These are phyloP conservation scores for Netelia melanura DNA, from an alignment of 2,888 invertebrate species.

Conservation along the genomic window DNA sequence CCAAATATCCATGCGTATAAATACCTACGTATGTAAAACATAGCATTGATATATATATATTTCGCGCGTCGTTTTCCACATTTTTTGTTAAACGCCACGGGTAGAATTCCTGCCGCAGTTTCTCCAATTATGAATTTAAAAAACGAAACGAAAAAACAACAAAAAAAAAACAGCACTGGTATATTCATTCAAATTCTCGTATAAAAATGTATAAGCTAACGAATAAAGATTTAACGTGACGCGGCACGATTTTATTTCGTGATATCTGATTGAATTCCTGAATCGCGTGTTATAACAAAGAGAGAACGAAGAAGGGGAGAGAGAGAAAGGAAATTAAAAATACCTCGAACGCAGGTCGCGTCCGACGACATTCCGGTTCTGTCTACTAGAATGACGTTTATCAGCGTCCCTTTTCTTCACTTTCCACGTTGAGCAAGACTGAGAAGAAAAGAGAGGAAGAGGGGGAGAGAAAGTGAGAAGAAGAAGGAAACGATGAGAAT, in stretches of 20 bases:
- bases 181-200: too few species aligned
- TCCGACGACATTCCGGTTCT: slow-evolving; percentile 12
- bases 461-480: not conserved
- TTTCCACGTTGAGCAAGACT: not conserved
- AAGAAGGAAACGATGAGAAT: slow-evolving; percentile 12
- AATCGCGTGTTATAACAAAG: not conserved
- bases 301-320: not conserved
- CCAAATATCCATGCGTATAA: not conserved
- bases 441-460: not conserved
- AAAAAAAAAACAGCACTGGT: too few species aligned
- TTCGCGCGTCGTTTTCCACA: not conserved
- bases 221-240: not conserved
- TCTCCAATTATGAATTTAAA: not conserved
- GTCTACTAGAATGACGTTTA: slow-evolving; percentile 10
- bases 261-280: not conserved
- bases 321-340: not conserved
- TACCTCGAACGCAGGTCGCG: not conserved
- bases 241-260: not conserved
- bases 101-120: not conserved
- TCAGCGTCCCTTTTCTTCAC: not conserved
- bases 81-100: not conserved
- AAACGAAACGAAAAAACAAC: too few species aligned
- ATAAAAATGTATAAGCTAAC: too few species aligned
- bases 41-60: not conserved
- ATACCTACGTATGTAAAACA: not conserved